Evolutionary conservation across 2,113 vertebrate species (phyloP).

Genomic region (Perca schrenkii): DNA sequence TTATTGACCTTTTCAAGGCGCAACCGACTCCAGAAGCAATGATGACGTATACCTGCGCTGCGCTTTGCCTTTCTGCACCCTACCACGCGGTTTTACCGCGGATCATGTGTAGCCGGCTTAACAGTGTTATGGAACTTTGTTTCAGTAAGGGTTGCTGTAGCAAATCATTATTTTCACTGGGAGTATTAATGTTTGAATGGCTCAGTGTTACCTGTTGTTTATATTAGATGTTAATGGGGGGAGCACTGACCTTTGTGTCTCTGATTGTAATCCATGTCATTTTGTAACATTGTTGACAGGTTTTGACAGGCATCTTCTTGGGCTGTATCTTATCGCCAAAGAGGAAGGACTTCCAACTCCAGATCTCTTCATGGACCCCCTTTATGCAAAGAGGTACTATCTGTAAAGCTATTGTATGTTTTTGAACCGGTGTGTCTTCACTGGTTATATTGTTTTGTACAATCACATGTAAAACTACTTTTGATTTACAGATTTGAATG

Average conservation of each 20-base stretch:
- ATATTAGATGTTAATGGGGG: not conserved
- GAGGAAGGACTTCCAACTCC: conserved; percentile 90
- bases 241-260: not conserved
- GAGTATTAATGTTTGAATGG: not conserved
- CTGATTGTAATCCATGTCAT: not conserved
- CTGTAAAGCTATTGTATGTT: not conserved
- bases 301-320: conserved; percentile 96
- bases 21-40: no score
- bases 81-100: no score
- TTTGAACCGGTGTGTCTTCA: not conserved
- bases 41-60: no score
- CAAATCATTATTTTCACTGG: no score
- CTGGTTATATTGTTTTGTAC: not conserved
- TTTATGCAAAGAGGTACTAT: conserved; percentile 90
- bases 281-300: conserved; percentile 79
- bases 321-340: conserved; percentile 90
- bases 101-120: no score
- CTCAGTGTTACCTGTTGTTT: not conserved
- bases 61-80: no score
- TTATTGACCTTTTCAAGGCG: no score
- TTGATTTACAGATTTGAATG: not conserved
- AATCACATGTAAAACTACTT: not conserved
- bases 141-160: no score
- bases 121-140: no score
- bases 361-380: conserved; percentile 90